Evolutionary conservation across 2,113 vertebrate species (phyloP).

Genomic region (Sorex araneus): DNA sequence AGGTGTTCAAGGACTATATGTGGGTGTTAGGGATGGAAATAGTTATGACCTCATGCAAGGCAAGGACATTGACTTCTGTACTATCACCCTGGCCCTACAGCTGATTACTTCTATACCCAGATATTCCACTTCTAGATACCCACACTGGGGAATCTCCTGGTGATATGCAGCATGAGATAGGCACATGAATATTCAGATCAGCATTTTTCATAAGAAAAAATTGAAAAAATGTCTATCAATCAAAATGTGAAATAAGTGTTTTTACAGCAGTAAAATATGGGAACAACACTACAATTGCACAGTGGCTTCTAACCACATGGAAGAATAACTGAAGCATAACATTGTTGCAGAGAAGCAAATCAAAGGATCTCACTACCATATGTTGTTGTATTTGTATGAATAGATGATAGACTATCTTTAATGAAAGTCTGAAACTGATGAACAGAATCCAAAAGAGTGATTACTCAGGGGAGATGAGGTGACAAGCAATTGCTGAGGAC

Average conservation of each 20-base stretch:
- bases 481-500: background rate
- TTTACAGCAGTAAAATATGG: background rate
- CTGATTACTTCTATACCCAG: background rate
- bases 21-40: too few species aligned
- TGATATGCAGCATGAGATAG: background rate
- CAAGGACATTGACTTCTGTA: too few species aligned
- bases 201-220: background rate
- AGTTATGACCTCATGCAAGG: too few species aligned
- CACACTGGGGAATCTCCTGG: background rate
- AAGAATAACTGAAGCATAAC: background rate
- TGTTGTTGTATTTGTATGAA: background rate
- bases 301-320: background rate
- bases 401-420: background rate
- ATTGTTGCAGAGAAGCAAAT: conserved; percentile 10
- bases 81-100: too few species aligned
- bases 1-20: too few species aligned
- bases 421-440: background rate
- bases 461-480: background rate
- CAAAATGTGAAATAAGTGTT: background rate
- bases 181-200: background rate
- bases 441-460: background rate
- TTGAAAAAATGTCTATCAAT: background rate
- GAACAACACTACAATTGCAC: background rate
- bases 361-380: background rate
- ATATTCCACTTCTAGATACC: background rate